Evolutionary conservation across 1,140 invertebrate species (phyloP).

Genomic region (Rhizoglyphus robini): DNA sequence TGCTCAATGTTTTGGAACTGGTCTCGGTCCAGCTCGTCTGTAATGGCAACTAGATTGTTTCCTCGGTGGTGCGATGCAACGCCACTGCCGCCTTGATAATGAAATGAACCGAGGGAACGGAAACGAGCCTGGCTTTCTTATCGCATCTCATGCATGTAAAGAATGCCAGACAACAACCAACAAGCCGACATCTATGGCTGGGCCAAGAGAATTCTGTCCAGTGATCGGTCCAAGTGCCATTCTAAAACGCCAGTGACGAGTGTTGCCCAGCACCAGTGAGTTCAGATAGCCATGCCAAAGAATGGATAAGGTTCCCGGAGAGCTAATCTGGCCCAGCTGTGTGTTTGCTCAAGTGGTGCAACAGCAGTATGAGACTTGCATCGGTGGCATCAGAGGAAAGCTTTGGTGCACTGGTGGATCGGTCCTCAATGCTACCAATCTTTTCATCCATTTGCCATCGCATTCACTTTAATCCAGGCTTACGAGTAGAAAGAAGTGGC

Average conservation of each 20-base stretch:
- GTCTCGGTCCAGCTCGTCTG: background rate
- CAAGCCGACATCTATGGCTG: too few relatives aligned
- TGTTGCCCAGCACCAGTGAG: too few relatives aligned
- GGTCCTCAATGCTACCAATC: background rate
- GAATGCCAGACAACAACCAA: too few relatives aligned
- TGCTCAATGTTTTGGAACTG: background rate
- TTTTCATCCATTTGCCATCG: conserved; percentile 1
- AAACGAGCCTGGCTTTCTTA: conserved; percentile 3
- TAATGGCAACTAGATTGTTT: background rate
- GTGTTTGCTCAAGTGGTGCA: background rate
- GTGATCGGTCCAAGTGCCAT: too few relatives aligned
- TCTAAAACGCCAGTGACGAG: too few relatives aligned
- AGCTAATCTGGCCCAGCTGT: background rate
- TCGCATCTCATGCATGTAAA: background rate
- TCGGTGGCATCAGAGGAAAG: background rate
- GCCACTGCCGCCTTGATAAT: background rate
- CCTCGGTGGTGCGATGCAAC: background rate
- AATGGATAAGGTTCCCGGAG: too few relatives aligned
- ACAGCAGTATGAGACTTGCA: background rate
- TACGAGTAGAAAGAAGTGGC: conserved; percentile 1
- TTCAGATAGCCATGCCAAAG: too few relatives aligned
- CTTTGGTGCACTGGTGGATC: too few relatives aligned
- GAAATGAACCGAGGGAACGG: conserved; percentile 8
- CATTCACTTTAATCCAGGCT: background rate
- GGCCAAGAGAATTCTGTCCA: too few relatives aligned